A percentile compares a stretch with the other conserved stretches of the same genome.
phyloP scores from a whole-genome alignment of 2,113 vertebrate species.

The Aspiorhynchus laticeps region DNA sequence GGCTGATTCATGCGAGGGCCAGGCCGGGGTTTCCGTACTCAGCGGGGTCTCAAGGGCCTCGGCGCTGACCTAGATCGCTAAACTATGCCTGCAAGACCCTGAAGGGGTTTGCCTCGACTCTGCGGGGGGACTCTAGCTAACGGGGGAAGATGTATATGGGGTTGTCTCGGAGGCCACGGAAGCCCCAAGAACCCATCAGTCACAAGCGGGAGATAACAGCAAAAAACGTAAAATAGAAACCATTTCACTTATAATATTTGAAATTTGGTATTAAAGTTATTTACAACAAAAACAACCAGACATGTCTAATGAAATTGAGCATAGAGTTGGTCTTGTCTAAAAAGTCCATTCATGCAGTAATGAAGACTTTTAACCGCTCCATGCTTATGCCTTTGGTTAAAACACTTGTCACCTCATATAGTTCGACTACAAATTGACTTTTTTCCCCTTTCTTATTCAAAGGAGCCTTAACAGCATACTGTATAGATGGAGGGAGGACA shows the following conservation, averaged over 20 bases:
- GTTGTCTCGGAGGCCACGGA: constrained; percentile 1
- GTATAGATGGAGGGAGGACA: no score
- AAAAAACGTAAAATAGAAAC: neutral
- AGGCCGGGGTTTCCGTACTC: neutral
- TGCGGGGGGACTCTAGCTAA: neutral
- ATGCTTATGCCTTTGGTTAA: no score
- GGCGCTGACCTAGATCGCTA: constrained; percentile 1
- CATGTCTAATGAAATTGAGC: no score
- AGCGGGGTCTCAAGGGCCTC: constrained; percentile 2
- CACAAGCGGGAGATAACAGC: neutral
- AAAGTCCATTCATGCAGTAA: neutral
- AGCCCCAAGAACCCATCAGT: neutral
- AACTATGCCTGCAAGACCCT: constrained; percentile 10
- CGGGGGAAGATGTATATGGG: neutral
- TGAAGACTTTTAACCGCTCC: no score
- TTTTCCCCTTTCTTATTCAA: no score
- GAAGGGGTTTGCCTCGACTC: neutral
- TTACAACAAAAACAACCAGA: neutral
- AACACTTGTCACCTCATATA: no score
- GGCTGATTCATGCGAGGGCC: constrained; percentile 20
- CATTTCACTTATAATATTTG: neutral
- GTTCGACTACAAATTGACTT: no score
- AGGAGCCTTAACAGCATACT: no score
- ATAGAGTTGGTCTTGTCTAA: neutral
- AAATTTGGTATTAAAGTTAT: neutral